Evolutionary conservation across 2,113 vertebrate genomes (phyloP).

Genomic region (Tetrax tetrax): DNA sequence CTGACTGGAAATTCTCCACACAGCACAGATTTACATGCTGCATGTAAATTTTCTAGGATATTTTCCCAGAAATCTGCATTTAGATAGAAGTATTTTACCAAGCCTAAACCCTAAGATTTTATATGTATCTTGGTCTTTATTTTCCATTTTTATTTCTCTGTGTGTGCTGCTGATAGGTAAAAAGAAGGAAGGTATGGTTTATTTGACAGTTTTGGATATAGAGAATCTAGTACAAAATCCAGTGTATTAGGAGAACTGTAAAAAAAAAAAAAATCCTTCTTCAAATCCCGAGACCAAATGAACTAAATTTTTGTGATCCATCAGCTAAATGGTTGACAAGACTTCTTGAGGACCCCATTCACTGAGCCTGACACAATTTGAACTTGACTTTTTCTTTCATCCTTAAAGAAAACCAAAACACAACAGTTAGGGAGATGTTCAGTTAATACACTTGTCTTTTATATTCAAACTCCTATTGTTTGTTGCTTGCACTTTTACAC

Average conservation of each 20-base stretch:
- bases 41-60: conserved; percentile 50
- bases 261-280: not conserved
- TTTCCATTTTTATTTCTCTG: not conserved
- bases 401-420: not conserved
- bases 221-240: conserved; percentile 6
- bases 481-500: not conserved
- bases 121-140: not conserved
- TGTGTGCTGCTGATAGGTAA: not conserved
- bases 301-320: not conserved
- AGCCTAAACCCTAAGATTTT: conserved; percentile 60
- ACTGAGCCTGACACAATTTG: not conserved
- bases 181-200: not conserved
- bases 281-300: not conserved
- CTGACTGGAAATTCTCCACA: not conserved
- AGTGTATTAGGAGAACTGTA: conserved; percentile 10
- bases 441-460: not conserved
- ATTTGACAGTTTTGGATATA: not conserved
- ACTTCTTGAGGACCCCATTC: not conserved
- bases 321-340: not conserved
- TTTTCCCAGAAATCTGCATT: conserved; percentile 75
- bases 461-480: not conserved
- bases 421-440: not conserved
- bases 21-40: conserved; percentile 19
- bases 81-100: conserved; percentile 66
- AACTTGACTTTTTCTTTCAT: not conserved